These are phyloP conservation scores for Scrobipalpa costella DNA, from an alignment of 2,888 invertebrate genomes.

Conservation along the genomic window DNA sequence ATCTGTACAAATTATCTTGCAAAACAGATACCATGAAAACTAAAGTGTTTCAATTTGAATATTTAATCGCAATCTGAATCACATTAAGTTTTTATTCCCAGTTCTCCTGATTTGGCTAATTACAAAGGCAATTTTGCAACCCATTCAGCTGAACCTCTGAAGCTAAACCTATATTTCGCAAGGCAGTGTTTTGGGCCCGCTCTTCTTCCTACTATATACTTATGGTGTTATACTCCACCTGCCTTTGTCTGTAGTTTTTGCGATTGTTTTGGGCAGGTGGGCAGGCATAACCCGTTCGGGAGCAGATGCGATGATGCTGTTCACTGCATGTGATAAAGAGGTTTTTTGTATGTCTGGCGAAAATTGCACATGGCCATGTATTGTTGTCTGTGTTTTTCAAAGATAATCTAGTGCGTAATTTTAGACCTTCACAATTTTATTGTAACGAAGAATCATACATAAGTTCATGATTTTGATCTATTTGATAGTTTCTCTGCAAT, in stretches of 20 bases:
- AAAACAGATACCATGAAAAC: no score
- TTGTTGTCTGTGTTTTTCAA: constrained; percentile 5
- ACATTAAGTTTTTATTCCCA: background rate
- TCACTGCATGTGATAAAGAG: constrained; percentile 11
- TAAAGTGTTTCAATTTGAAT: background rate
- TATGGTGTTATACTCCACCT: constrained; percentile 58
- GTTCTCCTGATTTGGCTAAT: background rate
- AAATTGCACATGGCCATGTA: background rate
- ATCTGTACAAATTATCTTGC: no score
- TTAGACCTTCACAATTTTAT: background rate
- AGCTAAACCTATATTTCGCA: background rate
- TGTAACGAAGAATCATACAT: background rate
- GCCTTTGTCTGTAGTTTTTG: constrained; percentile 54
- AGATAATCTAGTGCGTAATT: background rate
- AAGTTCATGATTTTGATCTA: background rate
- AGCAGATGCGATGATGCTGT: constrained; percentile 57
- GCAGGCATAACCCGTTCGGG: constrained; percentile 44
- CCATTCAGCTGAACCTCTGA: constrained; percentile 2
- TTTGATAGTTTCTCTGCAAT: background rate
- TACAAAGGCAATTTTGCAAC: background rate
- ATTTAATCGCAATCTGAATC: background rate
- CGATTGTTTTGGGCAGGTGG: constrained; percentile 71
- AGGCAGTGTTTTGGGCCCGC: background rate
- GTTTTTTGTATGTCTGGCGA: background rate
- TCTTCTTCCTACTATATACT: constrained; percentile 24